These are phyloP conservation scores for Abramis brama DNA, from an alignment of 2,113 vertebrate species.

Conservation along the genomic window DNA sequence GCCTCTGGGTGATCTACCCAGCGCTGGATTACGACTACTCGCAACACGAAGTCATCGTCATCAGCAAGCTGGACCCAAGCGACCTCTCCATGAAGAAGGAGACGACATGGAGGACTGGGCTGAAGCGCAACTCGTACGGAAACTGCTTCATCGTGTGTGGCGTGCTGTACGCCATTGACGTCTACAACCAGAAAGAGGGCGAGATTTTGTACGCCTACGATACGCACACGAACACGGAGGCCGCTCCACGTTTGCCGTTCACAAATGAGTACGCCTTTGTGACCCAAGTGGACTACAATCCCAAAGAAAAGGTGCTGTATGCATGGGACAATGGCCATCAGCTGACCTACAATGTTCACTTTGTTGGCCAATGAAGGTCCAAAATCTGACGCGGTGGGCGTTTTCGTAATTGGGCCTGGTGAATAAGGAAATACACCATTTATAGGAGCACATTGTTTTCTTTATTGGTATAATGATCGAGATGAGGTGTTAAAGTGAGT, in stretches of 20 bases:
- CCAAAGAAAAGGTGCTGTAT: conserved; percentile 91
- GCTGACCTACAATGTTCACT: conserved; percentile 87
- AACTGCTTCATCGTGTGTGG: conserved; percentile 98
- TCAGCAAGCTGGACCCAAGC: conserved; percentile 88
- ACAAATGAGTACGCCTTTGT: conserved; percentile 88
- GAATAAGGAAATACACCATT: background rate
- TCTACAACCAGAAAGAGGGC: conserved; percentile 87
- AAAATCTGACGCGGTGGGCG: background rate
- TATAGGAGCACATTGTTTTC: background rate
- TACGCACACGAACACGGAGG: conserved; percentile 91
- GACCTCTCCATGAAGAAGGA: conserved; percentile 91
- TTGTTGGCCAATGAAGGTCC: conserved; percentile 80
- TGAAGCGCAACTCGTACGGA: conserved; percentile 88
- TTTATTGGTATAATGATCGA: background rate
- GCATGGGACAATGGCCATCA: conserved; percentile 98
- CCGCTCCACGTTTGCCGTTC: conserved; percentile 86
- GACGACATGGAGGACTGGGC: conserved; percentile 90
- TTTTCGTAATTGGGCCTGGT: background rate
- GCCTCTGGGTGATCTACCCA: conserved; percentile 98
- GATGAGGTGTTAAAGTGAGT: background rate
- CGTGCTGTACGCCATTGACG: conserved; percentile 91
- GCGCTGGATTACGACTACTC: conserved; percentile 83
- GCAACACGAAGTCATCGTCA: conserved; percentile 89
- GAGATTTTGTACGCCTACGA: conserved; percentile 93
- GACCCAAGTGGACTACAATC: conserved; percentile 97